Conservation (phyloP, 2,113 vertebrate species). For the Bungarus multicinctus region DNA sequence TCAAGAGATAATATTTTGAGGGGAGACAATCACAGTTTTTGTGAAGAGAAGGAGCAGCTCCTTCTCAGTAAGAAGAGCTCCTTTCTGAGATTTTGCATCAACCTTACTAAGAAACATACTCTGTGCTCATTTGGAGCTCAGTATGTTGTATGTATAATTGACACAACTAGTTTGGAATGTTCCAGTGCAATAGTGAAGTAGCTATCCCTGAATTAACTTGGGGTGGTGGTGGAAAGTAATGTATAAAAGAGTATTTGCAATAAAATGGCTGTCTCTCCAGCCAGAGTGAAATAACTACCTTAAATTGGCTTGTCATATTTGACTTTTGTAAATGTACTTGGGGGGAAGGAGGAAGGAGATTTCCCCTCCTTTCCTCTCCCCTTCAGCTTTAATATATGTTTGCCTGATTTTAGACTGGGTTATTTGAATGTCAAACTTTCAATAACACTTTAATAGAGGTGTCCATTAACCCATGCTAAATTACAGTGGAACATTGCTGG, state of each 20-base stretch:
- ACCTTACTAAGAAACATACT: neutral
- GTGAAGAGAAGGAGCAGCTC: neutral
- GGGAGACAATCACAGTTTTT: neutral
- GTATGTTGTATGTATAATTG: neutral
- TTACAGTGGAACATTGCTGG: conserved; percentile 74
- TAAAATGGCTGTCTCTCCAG: conserved; percentile 19
- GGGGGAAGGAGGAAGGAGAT: neutral
- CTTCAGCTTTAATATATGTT: conserved; percentile 73
- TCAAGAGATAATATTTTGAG: neutral
- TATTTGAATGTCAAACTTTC: conserved; percentile 83
- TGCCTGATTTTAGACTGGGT: conserved; percentile 76
- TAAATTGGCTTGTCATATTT: conserved; percentile 51
- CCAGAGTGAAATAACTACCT: conserved; percentile 17
- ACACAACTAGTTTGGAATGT: neutral
- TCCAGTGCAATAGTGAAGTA: neutral
- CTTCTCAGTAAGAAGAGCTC: neutral
- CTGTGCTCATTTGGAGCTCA: neutral
- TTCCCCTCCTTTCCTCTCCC: conserved; percentile 31
- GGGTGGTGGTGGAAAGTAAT: neutral
- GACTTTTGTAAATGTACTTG: conserved; percentile 44
- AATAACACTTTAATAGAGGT: conserved; percentile 80
- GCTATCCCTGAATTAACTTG: neutral
- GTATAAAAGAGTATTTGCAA: neutral
- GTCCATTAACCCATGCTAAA: conserved; percentile 80
- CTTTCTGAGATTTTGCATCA: neutral